phyloP scores from a whole-genome alignment of 2,888 invertebrate species.

The Petrolisthes cinctipes region DNA sequence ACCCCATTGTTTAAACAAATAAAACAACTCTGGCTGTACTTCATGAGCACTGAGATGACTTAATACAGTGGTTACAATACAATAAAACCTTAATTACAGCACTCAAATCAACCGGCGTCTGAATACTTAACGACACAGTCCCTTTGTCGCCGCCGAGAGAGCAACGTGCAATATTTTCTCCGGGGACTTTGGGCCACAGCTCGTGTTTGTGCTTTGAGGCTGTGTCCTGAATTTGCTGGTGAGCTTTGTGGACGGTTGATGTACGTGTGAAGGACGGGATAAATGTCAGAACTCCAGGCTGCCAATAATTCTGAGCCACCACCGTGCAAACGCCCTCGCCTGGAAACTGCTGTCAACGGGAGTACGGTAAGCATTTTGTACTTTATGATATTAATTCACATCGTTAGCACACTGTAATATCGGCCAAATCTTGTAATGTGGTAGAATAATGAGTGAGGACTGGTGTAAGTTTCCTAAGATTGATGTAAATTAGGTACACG shows the following conservation, averaged over 20 bases:
- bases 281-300: conserved; percentile 54
- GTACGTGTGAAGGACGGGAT: conserved; percentile 49
- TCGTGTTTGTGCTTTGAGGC: not conserved
- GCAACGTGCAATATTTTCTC: not conserved
- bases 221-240: conserved; percentile 11
- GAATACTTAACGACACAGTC: conserved; percentile 13
- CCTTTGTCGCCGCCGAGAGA: conserved; percentile 17
- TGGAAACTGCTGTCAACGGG: conserved; percentile 52
- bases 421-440: not conserved
- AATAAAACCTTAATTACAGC: too few relatives aligned
- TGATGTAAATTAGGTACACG: not conserved
- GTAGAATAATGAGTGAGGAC: not conserved
- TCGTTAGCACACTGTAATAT: too few relatives aligned
- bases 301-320: conserved; percentile 49
- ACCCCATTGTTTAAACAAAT: not conserved
- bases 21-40: too few relatives aligned
- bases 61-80: too few relatives aligned
- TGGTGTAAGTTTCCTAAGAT: not conserved
- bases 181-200: not conserved
- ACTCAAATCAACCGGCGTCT: not conserved
- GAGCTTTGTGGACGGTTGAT: conserved; percentile 46
- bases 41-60: too few relatives aligned
- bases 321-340: conserved; percentile 54
- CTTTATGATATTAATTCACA: not conserved
- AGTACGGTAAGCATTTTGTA: conserved; percentile 39